Evolutionary conservation across 2,113 vertebrate genomes (phyloP), one percentile per base, ranked within the genome.

Genomic region (Procapra przewalskii): DNA sequence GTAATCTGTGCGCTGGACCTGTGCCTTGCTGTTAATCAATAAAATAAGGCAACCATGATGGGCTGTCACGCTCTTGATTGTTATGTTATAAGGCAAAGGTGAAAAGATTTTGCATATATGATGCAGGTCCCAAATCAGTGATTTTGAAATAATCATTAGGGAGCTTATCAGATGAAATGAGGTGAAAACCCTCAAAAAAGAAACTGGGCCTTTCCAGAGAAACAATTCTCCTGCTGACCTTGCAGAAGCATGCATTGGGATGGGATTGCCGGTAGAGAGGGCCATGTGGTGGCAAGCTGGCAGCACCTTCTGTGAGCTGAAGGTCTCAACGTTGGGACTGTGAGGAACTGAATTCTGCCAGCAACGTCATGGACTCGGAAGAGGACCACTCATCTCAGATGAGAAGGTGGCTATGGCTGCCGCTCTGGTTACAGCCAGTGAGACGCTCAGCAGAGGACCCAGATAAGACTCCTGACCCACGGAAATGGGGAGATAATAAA

Each of bases 241-340:
- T 48, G 21, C 91, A 91, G 82, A 83, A 59, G 29, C 4, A 16
- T 29, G 59, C 1, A 11, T 15, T 81, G 36, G 40, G 7, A n/a
- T 29, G 31, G 40, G 55, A 10, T 11, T 15, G 8, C 17, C 16
- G n/a, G 4, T 40, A 57, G n/a, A 54, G 23, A 55, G 36, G 40
- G 31, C 16, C 19, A 33, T 0, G 25, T 29, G 21, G 15, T 23
- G n/a, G 48, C 14, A 40, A 59, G 29, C 23, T 11, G 25, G 67
- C 40, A 29, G 36, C 3, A 3, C 1, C 23, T 31, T 94, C 21
- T 3, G 2, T 29, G 23, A 80, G 25, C 13, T 31, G 13, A 91
- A 23, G 10, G 1, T 21, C 27, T 62, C n/a, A 43, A 1, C 7
- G 3, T 16, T 80, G 33, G 1, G 4, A 5, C 1, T 6, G 6